Evolutionary conservation across 2,797 vertebrate genomes (phyloP), one percentile per base, ranked within the genome.

Genomic region (Knipowitschia caucasica): DNA sequence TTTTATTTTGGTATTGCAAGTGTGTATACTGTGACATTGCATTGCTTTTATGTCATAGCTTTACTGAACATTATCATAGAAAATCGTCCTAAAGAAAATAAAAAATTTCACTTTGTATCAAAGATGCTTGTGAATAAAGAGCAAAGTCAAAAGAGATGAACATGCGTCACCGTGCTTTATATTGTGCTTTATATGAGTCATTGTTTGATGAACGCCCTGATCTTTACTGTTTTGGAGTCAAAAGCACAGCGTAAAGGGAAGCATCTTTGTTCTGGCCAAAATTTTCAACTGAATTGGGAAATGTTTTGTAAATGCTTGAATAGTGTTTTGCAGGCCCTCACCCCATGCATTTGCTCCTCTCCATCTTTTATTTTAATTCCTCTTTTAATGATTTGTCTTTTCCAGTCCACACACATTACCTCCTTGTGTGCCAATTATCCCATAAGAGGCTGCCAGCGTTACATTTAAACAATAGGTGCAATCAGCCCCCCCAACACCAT

Each of bases 401-500:
- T 71, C 56, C 71, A 66, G 45, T 83, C 75, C 71, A 77, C 81
- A 85, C 81, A 77, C 82, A 84, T 81, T 83, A 82, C 78, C 86
- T 85, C 73, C 75, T 85, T 75, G 80, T 83, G 75, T 73, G 71
- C 66, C 87, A 88, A 89, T 90, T 90, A 89, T 84, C 71, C 66
- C 66, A 62, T 72, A 82, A 83, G 86, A 83, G 81, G 80, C 77
- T 73, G 69, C 67, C 77, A 84, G 82, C 75, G 70, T 84, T 74
- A 79, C 67, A 83, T 73, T 78, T 81, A 90, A 84, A 91, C 90
- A 91, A 91, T 89, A 83, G 88, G 82, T 80, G 86, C 89, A 91
- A 92, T 91, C 89, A 91, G 81, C 69, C 70, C 71, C 62, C 50
- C 66, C 70, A 45, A 67, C 71, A 46, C 57, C 61, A 64, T 62